Conservation (phyloP, 2,888 invertebrate species). For the Noctua pronuba region DNA sequence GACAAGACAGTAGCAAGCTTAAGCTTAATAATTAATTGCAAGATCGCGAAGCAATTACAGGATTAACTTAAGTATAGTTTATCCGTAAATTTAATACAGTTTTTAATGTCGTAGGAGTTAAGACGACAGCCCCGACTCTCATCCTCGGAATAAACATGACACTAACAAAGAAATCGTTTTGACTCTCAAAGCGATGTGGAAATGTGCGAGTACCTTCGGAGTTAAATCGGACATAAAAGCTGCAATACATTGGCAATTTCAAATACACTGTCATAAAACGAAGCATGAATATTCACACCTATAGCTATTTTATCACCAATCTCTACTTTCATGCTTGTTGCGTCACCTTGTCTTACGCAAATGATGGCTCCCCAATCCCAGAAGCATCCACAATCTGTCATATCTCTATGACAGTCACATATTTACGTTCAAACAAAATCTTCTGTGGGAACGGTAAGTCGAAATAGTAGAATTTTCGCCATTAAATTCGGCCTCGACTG, state of each 20-base stretch:
- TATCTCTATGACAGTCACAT: slow-evolving; percentile 75
- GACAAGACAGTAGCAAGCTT: slow-evolving; percentile 4
- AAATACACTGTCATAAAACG: slow-evolving; percentile 56
- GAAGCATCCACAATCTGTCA: slow-evolving; percentile 69
- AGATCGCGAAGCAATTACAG: slow-evolving; percentile 29
- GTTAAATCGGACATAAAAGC: slow-evolving; percentile 50
- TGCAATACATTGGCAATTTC: slow-evolving; percentile 57
- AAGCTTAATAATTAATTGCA: slow-evolving; percentile 42
- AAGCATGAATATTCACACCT: slow-evolving; percentile 57
- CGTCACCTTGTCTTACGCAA: slow-evolving; percentile 27
- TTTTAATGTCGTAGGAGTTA: slow-evolving; percentile 42
- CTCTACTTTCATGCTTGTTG: slow-evolving; percentile 48
- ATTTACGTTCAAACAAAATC: slow-evolving; percentile 61
- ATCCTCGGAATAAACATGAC: slow-evolving; percentile 39
- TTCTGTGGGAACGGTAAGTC: slow-evolving; percentile 81
- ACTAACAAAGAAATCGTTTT: slow-evolving; percentile 56
- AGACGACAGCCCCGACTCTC: slow-evolving; percentile 38
- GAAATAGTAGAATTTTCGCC: slow-evolving; percentile 83
- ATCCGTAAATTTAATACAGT: slow-evolving; percentile 35
- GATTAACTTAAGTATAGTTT: slow-evolving; percentile 33
- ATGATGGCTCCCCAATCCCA: slow-evolving; percentile 30
- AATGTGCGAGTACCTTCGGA: slow-evolving; percentile 32
- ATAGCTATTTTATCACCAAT: slow-evolving; percentile 39
- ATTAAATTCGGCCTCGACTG: slow-evolving; percentile 76
- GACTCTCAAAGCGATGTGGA: slow-evolving; percentile 42